Conservation (phyloP, 92 coral and sea anemone genomes). For the Pocillopora meandrina region DNA sequence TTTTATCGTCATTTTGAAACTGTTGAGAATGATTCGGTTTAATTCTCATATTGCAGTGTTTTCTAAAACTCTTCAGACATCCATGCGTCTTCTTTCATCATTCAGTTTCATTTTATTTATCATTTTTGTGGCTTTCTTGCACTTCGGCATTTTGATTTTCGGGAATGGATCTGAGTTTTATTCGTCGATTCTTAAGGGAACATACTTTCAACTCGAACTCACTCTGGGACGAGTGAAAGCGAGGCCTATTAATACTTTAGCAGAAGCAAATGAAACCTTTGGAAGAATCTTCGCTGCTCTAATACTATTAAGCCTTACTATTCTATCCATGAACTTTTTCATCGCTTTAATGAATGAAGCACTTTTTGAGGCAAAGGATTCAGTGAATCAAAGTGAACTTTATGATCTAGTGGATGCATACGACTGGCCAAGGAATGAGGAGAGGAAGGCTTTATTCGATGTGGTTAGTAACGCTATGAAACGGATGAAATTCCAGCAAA, state of each 20-base stretch:
- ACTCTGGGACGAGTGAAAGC: constrained; percentile 60
- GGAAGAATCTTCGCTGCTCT: constrained; percentile 59
- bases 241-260: constrained; percentile 46
- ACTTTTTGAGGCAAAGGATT: constrained; percentile 51
- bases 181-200: constrained; percentile 45
- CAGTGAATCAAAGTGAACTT: constrained; percentile 13
- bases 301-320: constrained; percentile 45
- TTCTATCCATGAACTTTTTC: constrained; percentile 64
- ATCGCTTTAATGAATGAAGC: constrained; percentile 71
- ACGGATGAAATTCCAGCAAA: neutral
- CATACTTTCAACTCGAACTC: constrained; percentile 57
- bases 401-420: constrained; percentile 14
- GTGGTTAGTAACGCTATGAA: constrained; percentile 8
- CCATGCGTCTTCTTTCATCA: constrained; percentile 50
- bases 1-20: constrained; percentile 67
- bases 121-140: constrained; percentile 50
- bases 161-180: constrained; percentile 54
- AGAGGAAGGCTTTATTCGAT: neutral
- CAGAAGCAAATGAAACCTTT: constrained; percentile 44
- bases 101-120: constrained; percentile 44
- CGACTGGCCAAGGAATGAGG: neutral
- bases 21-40: constrained; percentile 70
- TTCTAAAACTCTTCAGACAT: constrained; percentile 52
- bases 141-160: constrained; percentile 53
- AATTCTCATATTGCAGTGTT: constrained; percentile 63